Conservation (phyloP, 2,797 vertebrate species). For the Caiman crocodilus region DNA sequence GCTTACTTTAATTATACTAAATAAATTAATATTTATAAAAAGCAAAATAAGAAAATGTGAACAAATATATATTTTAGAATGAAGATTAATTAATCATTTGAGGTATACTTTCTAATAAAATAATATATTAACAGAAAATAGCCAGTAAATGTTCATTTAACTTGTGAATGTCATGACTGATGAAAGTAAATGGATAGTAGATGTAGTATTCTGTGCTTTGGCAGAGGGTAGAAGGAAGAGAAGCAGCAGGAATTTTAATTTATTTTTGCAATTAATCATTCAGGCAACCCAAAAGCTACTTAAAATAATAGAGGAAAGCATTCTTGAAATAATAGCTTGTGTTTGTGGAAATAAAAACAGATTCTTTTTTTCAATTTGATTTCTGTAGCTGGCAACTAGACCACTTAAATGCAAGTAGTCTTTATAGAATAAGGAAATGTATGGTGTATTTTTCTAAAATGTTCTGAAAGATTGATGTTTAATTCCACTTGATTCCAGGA, state of each 20-base stretch:
- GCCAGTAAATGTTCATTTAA: not conserved
- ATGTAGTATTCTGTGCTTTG: not conserved
- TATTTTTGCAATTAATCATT: not conserved
- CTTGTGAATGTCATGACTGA: not conserved
- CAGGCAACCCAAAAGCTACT: not conserved
- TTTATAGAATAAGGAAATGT: not conserved
- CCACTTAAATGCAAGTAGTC: not conserved
- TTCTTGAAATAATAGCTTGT: slow-evolving; percentile 27
- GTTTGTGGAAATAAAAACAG: not conserved
- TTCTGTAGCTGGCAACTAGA: not conserved
- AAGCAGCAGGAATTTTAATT: not conserved
- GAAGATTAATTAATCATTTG: not conserved
- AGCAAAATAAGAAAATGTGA: not conserved
- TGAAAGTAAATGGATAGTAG: not conserved
- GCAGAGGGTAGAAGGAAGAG: not conserved
- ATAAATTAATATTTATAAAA: slow-evolving; percentile 2
- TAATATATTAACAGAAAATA: not conserved
- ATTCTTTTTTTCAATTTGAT: not conserved
- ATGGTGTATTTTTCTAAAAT: not conserved
- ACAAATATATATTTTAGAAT: not conserved
- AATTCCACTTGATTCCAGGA: not conserved
- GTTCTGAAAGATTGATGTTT: not conserved
- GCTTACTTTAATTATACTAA: not conserved
- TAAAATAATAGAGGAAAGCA: slow-evolving; percentile 7
- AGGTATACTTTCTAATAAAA: not conserved